Percentiles rank a stretch among this genome's conserved stretches.
These are phyloP conservation scores for Coelopa pilipes DNA, from an alignment of 2,888 invertebrate species.

Conservation along the genomic window DNA sequence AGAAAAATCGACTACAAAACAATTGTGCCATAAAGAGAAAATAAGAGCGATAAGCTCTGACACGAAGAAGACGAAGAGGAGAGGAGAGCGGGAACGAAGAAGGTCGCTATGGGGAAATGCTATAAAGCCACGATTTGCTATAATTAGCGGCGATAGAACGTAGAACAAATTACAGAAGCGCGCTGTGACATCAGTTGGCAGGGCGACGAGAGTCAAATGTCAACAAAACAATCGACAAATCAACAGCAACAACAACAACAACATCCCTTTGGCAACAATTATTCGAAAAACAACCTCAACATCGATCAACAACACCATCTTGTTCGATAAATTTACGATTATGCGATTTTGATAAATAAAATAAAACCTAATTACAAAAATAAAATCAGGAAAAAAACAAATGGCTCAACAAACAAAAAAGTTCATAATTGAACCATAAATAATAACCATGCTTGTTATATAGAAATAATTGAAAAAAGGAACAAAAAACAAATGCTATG, in stretches of 20 bases:
- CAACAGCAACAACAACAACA: slow-evolving; percentile 5
- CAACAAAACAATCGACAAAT: neutral
- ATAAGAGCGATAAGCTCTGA: neutral
- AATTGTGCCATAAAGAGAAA: neutral
- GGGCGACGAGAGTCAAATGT: neutral
- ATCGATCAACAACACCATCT: neutral
- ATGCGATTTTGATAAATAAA: slow-evolving; percentile 1
- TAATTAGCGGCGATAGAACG: slow-evolving; percentile 3
- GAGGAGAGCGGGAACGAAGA: neutral
- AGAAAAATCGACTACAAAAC: neutral
- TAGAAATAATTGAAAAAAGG: too few species aligned
- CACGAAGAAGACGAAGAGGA: neutral
- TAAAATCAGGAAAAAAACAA: neutral
- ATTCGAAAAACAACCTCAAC: neutral
- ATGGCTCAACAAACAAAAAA: too few species aligned
- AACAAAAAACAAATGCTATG: too few species aligned
- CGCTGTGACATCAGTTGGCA: slow-evolving; percentile 10
- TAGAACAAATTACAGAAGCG: neutral
- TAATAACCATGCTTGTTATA: too few species aligned
- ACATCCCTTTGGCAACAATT: neutral
- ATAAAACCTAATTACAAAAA: too few species aligned
- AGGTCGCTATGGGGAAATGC: slow-evolving; percentile 6
- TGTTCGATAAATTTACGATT: neutral
- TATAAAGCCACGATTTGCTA: neutral
- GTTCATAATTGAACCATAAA: too few species aligned